Conservation (phyloP, 2,888 invertebrate genomes). For the Leucoma salicis region DNA sequence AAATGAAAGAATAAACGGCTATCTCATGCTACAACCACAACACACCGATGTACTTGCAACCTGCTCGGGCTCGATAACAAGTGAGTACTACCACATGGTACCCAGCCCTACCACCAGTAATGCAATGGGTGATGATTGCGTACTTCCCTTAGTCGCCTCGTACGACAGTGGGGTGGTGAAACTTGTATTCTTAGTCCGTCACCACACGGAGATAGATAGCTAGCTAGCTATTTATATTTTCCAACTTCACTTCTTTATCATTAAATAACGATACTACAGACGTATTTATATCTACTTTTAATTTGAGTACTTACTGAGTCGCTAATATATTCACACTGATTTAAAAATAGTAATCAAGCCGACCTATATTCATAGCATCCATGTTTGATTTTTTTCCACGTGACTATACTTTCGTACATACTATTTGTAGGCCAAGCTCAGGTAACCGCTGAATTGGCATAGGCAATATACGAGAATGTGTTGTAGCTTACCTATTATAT, state of each 20-base stretch:
- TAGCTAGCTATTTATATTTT: no score
- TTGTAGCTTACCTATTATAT: constrained; percentile 13
- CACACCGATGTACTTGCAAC: no score
- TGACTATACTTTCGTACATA: constrained; percentile 59
- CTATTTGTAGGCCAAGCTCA: constrained; percentile 45
- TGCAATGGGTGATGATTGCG: no score
- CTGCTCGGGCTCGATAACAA: no score
- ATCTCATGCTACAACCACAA: no score
- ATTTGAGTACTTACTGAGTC: constrained; percentile 41
- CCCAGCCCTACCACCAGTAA: no score
- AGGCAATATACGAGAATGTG: constrained; percentile 19
- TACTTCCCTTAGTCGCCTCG: no score
- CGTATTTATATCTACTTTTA: constrained; percentile 30
- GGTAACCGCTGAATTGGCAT: constrained; percentile 44
- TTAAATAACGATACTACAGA: constrained; percentile 10
- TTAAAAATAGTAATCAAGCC: constrained; percentile 65
- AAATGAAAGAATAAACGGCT: no score
- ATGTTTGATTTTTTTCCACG: constrained; percentile 51
- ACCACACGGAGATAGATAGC: no score
- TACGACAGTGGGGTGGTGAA: no score
- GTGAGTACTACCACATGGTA: no score
- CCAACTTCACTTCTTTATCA: background rate
- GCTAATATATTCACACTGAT: constrained; percentile 46
- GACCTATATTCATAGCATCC: constrained; percentile 53
- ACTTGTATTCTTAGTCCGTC: no score